These are phyloP conservation scores for Pseudomugil gertrudae DNA, from an alignment of 2,797 vertebrate species.

Conservation along the genomic window DNA sequence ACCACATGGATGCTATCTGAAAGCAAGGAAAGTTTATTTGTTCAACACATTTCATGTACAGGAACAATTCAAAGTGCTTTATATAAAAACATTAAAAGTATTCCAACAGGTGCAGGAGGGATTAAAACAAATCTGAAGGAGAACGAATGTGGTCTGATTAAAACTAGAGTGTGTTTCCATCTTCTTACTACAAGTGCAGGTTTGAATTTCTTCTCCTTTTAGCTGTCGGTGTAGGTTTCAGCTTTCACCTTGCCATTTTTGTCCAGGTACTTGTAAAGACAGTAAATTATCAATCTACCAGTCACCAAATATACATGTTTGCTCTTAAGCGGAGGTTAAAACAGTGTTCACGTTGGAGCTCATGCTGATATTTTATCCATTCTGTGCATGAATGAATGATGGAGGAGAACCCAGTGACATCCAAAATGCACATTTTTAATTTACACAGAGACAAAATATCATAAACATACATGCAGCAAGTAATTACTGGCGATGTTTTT, in stretches of 20 bases:
- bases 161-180: slow-evolving; percentile 48
- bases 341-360: no score
- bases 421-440: not conserved
- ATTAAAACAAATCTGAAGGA: no score
- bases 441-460: not conserved
- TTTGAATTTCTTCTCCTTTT: slow-evolving; percentile 44
- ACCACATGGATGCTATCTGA: slow-evolving; percentile 63
- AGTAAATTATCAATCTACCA: slow-evolving; percentile 32
- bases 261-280: slow-evolving; percentile 40
- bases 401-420: not conserved
- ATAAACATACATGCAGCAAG: not conserved
- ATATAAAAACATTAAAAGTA: no score
- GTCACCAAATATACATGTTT: slow-evolving; percentile 8
- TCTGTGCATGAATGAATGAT: not conserved
- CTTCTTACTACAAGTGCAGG: slow-evolving; percentile 56
- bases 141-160: slow-evolving; percentile 54
- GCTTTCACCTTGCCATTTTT: slow-evolving; percentile 43
- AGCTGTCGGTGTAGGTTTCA: slow-evolving; percentile 30
- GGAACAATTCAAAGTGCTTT: no score
- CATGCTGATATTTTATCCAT: slow-evolving; percentile 4
- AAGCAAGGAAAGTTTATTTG: no score
- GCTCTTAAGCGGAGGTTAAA: slow-evolving; percentile 22
- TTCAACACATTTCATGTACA: no score
- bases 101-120: no score
- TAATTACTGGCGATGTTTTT: no score